Base-by-base conservation (phyloP, 2,113 vertebrate species). In the Dolichallabes microphthalmus region DNA sequence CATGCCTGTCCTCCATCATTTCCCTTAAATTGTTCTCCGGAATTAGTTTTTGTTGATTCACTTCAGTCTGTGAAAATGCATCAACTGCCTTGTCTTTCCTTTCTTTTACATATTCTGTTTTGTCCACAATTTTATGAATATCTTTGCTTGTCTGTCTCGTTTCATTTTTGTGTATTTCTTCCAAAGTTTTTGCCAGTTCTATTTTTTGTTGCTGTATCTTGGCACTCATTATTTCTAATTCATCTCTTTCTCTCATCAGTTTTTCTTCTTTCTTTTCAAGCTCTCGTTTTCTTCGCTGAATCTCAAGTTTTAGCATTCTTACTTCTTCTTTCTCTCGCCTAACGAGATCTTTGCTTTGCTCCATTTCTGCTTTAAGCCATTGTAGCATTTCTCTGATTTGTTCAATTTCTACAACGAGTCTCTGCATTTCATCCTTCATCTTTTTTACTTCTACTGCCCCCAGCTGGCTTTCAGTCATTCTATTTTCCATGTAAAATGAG, bases 351-450 rank as follows among this genome's bases (percentile, higher is more conserved):
- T 85, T 87, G 86, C 82, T 90, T 45, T 87, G 88, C 52, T 87
- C 82, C 52, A 83, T 58, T 78, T 89, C 86, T 27, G 69, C 68
- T 80, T 77, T 89, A 6, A 86, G 84, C 55, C 82, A 63, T 58
- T 61, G 84, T 45, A 87, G 25, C 82, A 86, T 85, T 77, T 87
- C 79, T 45, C 82, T 74, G 60, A 88, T 86, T 30, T 88, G 82
- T 85, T 89, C 88, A 12, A 89, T 85, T 61, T 88, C 75, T 30
- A 75, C 57, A 80, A 87, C 39, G 14, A 84, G 82, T 58, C 75
- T 87, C 20, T 88, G 87, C 82, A 89, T 86, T 64, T 90, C 88
- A 19, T 75, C 80, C 55, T 89, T 89, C 69, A 88, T 87, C 53
- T 85, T 85, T 57, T 90, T 87, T 15, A 87, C 73, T 30, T 86